Conservation (phyloP, 1,140 invertebrate genomes). For the Rhizoglyphus robini region DNA sequence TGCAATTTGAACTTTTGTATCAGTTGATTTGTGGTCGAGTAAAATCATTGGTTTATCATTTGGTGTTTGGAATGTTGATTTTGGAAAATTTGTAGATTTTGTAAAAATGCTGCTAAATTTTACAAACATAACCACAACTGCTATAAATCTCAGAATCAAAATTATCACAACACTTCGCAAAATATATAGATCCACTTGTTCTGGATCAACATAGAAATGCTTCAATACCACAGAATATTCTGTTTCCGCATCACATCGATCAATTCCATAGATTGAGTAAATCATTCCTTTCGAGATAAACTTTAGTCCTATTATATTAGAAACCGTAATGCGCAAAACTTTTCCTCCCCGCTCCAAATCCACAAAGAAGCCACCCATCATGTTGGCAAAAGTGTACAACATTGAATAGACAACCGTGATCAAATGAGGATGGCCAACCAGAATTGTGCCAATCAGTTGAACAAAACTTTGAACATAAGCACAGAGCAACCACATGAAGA, state of each 20-base stretch:
- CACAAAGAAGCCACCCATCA: not conserved
- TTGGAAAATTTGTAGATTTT: not conserved
- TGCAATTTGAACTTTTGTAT: too few species aligned
- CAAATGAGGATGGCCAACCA: not conserved
- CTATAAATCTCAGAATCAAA: not conserved
- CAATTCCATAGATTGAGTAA: conserved; percentile 4
- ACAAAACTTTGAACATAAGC: not conserved
- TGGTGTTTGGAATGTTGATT: not conserved
- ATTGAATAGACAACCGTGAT: not conserved
- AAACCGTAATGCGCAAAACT: not conserved
- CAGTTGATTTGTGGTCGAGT: too few species aligned
- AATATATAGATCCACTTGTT: not conserved
- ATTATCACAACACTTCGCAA: not conserved
- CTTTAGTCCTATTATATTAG: not conserved
- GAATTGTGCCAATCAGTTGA: not conserved
- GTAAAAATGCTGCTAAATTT: not conserved
- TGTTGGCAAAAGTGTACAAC: not conserved
- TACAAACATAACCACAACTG: not conserved
- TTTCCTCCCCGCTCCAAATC: not conserved
- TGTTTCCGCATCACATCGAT: not conserved
- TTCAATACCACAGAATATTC: not conserved
- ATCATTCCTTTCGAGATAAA: not conserved
- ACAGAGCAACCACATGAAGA: not conserved
- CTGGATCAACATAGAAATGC: not conserved
- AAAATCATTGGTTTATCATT: not conserved